These are phyloP conservation scores for Myotis davidii DNA, from an alignment of 2,113 vertebrate species.

Conservation along the genomic window DNA sequence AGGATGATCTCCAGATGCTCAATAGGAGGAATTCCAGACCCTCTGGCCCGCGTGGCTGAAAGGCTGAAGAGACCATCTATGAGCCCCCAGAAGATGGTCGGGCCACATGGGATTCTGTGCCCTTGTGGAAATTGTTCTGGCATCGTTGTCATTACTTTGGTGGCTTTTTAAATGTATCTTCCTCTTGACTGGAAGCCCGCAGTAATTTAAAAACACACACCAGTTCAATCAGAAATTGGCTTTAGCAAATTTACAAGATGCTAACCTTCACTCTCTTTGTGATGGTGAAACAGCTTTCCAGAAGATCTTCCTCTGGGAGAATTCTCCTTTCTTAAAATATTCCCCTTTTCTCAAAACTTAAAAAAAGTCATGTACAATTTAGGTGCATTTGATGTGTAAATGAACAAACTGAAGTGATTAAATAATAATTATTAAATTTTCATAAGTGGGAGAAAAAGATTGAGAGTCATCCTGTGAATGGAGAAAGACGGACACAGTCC, in stretches of 20 bases:
- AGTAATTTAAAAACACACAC: neutral
- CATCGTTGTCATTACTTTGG: neutral
- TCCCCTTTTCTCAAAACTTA: neutral
- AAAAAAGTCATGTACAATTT: neutral
- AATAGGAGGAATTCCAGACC: neutral
- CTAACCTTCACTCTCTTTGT: neutral
- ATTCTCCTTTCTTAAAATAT: neutral
- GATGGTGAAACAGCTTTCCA: neutral
- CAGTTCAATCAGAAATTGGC: neutral
- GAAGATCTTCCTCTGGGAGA: neutral
- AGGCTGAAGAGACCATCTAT: neutral
- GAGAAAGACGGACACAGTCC: neutral
- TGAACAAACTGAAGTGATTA: neutral
- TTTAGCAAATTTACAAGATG: neutral
- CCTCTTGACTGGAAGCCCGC: neutral
- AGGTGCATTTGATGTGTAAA: neutral
- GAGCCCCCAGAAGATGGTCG: neutral
- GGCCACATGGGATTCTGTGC: neutral
- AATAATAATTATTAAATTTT: conserved; percentile 6
- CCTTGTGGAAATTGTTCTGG: neutral
- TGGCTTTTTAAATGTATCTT: neutral
- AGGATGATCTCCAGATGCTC: neutral
- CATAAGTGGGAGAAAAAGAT: neutral
- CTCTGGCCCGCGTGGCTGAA: neutral
- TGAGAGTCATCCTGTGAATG: conserved; percentile 17